Evolutionary conservation across 2,113 vertebrate species (phyloP), one percentile per base, ranked within the genome.

Genomic region (Pyrgilauda ruficollis): DNA sequence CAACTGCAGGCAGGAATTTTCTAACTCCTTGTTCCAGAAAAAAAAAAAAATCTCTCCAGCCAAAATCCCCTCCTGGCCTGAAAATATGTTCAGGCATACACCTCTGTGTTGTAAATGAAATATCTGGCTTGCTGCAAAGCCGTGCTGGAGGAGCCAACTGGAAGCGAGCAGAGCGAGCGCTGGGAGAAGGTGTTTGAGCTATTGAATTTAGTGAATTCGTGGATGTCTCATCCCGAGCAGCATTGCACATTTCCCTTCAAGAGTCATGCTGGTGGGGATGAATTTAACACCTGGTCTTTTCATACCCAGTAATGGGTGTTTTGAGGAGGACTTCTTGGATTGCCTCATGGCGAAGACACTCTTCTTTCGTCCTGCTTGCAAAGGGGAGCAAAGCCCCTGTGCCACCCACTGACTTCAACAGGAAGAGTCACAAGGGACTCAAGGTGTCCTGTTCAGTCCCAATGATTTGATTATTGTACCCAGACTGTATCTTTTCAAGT

Each of bases 41-140:
- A 50, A 33, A 49, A 87, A 63, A 66, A n/a, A 89, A 49, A 22
- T 5, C 7, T 67, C 70, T 90, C 39, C 83, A 95, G 87, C 87
- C 95, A 93, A 95, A 94, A 96, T 90, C 56, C 64, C 93, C 95
- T 94, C 94, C 95, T 96, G 93, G 94, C 72, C 92, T 93, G 90
- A 79, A 94, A 94, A 95, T 96, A 93, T 88, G 95, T 91, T 95
- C 94, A 90, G 79, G 79, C 94, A 77, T 44, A 96, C 94, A 95
- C 87, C 87, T 97, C 94, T 96, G 87, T 67, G 82, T 87, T 94
- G 91, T 91, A 96, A 96, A 94, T 73, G 87, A 80, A 94, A 39
- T 96, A 91, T 93, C 93, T 96, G 94, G 82, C 9, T 35, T n/a
- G n/a, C 67, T 91, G 67, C 79, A 84, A 56, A 91, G 68, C 55